Evolutionary conservation across 2,113 vertebrate genomes (phyloP).

Genomic region (Boulengeromyrus knoepffleri): DNA sequence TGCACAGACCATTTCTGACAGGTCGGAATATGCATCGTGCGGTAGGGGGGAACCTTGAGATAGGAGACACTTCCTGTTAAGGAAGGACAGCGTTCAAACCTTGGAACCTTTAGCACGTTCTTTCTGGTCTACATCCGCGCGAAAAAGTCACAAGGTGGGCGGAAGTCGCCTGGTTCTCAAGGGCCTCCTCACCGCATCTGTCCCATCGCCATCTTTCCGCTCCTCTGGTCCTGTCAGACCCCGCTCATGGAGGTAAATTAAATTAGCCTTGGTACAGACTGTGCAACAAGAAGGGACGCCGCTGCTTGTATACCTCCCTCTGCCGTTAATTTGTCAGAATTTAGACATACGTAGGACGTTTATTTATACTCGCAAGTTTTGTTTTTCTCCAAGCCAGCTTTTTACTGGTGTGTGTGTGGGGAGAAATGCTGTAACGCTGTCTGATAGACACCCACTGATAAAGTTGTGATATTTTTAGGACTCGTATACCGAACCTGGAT

Average conservation of each 20-base stretch:
- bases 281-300: background rate
- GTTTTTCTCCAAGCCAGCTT: background rate
- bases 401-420: background rate
- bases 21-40: background rate
- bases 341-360: background rate
- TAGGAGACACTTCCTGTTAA: background rate
- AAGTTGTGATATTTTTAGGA: slow-evolving; percentile 1
- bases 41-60: background rate
- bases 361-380: background rate
- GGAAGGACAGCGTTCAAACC: background rate
- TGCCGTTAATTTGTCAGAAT: background rate
- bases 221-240: background rate
- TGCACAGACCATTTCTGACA: background rate
- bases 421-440: background rate
- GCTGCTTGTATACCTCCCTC: background rate
- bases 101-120: background rate
- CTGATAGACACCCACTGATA: background rate
- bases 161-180: background rate
- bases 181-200: background rate
- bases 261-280: background rate
- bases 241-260: background rate
- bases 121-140: background rate
- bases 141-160: background rate
- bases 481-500: background rate
- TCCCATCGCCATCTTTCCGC: background rate